phyloP scores from a whole-genome alignment of 2,797 vertebrate genomes.

The Hapalemur alaotrensis region DNA sequence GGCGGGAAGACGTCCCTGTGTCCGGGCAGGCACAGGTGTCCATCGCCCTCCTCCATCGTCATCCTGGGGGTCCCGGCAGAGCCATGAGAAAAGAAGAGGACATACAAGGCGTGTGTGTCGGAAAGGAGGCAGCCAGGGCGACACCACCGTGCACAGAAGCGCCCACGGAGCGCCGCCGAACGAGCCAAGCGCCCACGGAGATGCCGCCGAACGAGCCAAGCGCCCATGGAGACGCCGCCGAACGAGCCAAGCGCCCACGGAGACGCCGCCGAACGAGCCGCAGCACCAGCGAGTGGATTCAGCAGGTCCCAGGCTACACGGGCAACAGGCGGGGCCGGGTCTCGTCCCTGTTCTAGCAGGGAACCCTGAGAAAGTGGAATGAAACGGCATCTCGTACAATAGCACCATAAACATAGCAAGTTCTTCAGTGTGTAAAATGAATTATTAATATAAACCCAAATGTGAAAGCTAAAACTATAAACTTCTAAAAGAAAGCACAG shows the following conservation, averaged over 20 bases:
- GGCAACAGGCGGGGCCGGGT: neutral
- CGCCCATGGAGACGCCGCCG: too few relatives aligned
- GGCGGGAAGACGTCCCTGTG: fast-evolving
- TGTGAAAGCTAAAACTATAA: neutral
- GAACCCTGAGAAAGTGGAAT: neutral
- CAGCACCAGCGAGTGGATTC: neutral
- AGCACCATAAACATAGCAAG: neutral
- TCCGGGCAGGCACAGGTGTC: neutral
- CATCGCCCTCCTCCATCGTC: fast-evolving
- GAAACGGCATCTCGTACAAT: neutral
- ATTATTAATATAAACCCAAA: neutral
- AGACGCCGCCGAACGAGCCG: neutral
- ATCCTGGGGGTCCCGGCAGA: neutral
- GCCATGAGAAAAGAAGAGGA: neutral
- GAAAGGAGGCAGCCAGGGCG: neutral
- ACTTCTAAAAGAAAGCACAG: neutral
- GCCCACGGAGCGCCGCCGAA: neutral
- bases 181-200: neutral
- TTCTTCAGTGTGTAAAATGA: neutral
- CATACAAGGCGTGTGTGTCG: too few relatives aligned
- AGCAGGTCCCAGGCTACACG: too few relatives aligned
- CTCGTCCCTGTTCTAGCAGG: neutral
- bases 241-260: neutral
- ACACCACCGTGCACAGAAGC: fast-evolving
- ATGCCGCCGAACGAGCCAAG: neutral